Conservation (phyloP, 2,113 vertebrate species). For the Alexandromys fortis region DNA sequence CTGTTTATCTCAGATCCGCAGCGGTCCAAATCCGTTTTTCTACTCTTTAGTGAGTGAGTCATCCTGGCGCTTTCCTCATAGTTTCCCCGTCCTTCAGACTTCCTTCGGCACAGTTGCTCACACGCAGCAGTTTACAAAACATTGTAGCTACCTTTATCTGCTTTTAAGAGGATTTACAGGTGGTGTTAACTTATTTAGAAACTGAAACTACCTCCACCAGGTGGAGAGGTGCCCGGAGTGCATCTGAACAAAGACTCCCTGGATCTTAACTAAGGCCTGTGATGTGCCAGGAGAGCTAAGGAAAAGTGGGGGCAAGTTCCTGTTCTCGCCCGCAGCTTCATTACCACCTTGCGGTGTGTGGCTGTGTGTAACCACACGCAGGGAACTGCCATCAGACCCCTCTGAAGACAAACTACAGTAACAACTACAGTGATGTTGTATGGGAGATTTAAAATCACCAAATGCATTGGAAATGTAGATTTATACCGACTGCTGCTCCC, state of each 20-base stretch:
- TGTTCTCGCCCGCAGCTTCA: not conserved
- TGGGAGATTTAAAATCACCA: conserved; percentile 40
- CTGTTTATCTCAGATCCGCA: conserved; percentile 9
- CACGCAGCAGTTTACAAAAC: conserved; percentile 12
- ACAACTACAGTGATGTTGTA: not conserved
- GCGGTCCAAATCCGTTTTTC: not conserved
- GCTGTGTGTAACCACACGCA: not conserved
- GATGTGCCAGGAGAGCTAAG: not conserved
- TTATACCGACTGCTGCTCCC: not conserved
- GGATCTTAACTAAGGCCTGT: not conserved
- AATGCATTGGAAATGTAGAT: conserved; percentile 37
- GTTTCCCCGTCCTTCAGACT: not conserved
- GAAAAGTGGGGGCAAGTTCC: not conserved
- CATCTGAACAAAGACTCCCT: conserved; percentile 10
- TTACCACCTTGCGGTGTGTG: not conserved
- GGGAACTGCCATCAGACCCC: not conserved
- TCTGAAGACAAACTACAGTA: not conserved
- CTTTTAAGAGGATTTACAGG: conserved; percentile 34
- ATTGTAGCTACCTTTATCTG: not conserved
- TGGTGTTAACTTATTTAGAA: conserved; percentile 1
- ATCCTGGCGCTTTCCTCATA: not conserved
- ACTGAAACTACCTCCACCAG: not conserved
- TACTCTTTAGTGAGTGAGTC: not conserved
- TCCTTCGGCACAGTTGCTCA: not conserved
- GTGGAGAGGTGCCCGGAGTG: not conserved